A percentile compares a stretch with the other conserved stretches of the same genome.
These are phyloP conservation scores for Allolobophora icterica DNA, from an alignment of 2,888 invertebrate species.

Conservation along the genomic window DNA sequence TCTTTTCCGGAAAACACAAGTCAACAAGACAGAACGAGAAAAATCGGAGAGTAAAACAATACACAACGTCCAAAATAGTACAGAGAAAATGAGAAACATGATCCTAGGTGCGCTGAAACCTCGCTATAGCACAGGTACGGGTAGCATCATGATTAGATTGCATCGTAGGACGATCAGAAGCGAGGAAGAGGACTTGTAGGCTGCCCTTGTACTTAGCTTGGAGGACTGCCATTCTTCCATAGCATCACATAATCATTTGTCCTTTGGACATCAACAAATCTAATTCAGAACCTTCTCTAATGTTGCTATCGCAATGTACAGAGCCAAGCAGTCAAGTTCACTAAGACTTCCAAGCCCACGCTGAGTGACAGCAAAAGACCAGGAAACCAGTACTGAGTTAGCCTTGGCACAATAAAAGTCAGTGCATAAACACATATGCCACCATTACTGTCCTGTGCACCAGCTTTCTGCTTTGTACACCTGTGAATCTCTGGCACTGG, in stretches of 20 bases:
- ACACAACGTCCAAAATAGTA: background rate
- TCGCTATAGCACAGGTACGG: background rate
- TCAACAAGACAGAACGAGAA: background rate
- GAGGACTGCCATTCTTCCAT: background rate
- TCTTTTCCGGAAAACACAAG: background rate
- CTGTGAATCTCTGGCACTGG: background rate
- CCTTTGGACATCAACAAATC: background rate
- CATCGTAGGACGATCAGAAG: background rate
- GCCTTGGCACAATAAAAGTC: too few relatives aligned
- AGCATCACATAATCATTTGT: background rate
- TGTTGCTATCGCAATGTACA: too few relatives aligned
- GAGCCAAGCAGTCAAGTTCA: too few relatives aligned
- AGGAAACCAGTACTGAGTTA: too few relatives aligned
- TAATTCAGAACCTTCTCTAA: too few relatives aligned
- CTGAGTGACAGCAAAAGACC: too few relatives aligned
- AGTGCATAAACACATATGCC: background rate
- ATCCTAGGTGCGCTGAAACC: background rate
- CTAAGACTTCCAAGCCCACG: too few relatives aligned
- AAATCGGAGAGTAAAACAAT: background rate
- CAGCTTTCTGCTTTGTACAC: too few relatives aligned
- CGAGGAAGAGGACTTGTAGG: background rate
- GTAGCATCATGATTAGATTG: background rate
- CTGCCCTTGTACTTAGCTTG: background rate
- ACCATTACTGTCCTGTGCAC: background rate
- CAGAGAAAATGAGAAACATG: background rate